A percentile compares a stretch with the other conserved stretches of the same genome.
These are phyloP conservation scores for Aspidiotus rigidus DNA, from an alignment of 2,888 invertebrate species.

Conservation along the genomic window DNA sequence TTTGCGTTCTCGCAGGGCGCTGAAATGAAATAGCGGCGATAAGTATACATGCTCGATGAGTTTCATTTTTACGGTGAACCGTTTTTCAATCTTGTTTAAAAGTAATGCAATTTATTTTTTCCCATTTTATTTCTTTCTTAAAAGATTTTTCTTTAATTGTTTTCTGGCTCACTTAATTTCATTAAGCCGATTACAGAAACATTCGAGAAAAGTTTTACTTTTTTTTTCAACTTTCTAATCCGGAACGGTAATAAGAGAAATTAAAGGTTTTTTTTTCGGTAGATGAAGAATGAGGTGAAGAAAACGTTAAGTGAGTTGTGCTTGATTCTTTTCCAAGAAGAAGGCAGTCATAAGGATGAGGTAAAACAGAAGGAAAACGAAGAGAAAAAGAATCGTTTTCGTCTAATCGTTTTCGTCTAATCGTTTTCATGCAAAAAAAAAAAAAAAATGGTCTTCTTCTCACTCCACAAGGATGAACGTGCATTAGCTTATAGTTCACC, in stretches of 20 bases:
- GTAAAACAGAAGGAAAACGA: too few relatives aligned
- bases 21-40: background rate
- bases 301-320: background rate
- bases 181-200: slow-evolving; percentile 4
- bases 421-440: too few relatives aligned
- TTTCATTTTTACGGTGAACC: background rate
- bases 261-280: background rate
- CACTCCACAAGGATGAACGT: too few relatives aligned
- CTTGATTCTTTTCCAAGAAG: background rate
- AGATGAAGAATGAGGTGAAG: background rate
- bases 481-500: too few relatives aligned
- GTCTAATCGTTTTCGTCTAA: too few relatives aligned
- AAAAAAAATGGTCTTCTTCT: too few relatives aligned
- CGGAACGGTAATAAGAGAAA: background rate
- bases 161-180: slow-evolving; percentile 4
- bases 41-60: background rate
- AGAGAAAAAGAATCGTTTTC: too few relatives aligned
- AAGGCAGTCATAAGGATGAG: too few relatives aligned
- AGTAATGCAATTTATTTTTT: slow-evolving; percentile 1
- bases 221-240: background rate
- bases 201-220: slow-evolving; percentile 3
- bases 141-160: slow-evolving; percentile 2
- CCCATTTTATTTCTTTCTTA: background rate
- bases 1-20: too few relatives aligned
- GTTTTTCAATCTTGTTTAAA: background rate